Evolutionary conservation across 1,140 invertebrate genomes (phyloP).

Genomic region (Pseudomyrmex flavicornis): DNA sequence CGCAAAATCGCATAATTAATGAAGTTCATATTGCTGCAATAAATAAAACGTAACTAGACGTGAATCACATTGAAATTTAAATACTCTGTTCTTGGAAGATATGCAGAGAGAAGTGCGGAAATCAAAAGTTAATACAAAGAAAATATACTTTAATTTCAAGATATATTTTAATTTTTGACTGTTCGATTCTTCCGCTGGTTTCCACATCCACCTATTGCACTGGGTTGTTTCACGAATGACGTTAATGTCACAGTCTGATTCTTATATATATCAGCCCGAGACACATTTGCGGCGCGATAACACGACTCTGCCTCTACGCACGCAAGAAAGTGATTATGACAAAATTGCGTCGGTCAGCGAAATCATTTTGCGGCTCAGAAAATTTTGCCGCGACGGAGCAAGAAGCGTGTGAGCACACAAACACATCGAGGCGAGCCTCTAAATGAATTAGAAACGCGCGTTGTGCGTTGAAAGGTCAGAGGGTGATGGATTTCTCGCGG

Average conservation of each 20-base stretch:
- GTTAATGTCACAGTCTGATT: constrained; percentile 22
- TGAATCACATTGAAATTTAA: neutral
- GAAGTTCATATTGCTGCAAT: neutral
- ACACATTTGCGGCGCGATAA: constrained; percentile 30
- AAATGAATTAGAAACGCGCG: constrained; percentile 56
- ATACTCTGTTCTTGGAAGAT: neutral
- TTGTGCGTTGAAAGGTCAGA: constrained; percentile 41
- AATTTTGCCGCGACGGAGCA: constrained; percentile 28
- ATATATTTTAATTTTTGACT: too few species aligned
- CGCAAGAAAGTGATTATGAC: constrained; percentile 52
- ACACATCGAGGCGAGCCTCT: constrained; percentile 6
- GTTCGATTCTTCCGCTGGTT: neutral
- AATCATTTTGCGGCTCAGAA: constrained; percentile 47
- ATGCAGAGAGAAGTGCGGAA: too few species aligned
- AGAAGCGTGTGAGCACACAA: constrained; percentile 35
- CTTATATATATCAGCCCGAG: constrained; percentile 10
- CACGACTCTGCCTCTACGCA: neutral
- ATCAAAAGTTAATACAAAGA: too few species aligned
- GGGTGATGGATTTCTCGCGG: constrained; percentile 27
- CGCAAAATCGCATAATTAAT: constrained; percentile 19
- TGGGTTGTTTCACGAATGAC: neutral
- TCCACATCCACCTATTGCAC: neutral
- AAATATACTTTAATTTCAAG: too few species aligned
- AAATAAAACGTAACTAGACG: neutral
- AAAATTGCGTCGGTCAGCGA: constrained; percentile 44